Percentiles rank a stretch among this genome's conserved stretches.
phyloP scores from a whole-genome alignment of 2,888 invertebrate species.

The Lasioglossum zephyrum region DNA sequence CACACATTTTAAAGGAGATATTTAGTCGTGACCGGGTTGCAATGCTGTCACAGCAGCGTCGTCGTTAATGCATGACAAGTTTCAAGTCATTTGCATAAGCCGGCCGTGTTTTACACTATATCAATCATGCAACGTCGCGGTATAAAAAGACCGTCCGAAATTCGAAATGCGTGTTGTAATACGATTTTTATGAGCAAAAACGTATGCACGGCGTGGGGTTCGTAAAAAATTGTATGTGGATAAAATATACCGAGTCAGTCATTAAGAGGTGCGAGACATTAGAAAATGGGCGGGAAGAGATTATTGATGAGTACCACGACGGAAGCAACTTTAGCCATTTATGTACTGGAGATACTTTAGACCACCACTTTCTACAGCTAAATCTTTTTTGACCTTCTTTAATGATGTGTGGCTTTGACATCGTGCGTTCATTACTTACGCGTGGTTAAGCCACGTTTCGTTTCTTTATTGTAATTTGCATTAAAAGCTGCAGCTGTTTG shows the following conservation, averaged over 20 bases:
- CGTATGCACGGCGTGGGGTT: neutral
- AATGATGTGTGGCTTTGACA: neutral
- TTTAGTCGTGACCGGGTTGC: neutral
- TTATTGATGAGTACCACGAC: neutral
- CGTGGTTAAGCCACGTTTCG: neutral
- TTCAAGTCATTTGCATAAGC: constrained; percentile 4
- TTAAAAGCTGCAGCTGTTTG: neutral
- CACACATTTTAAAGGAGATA: neutral
- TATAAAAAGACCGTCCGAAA: neutral
- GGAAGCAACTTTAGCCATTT: constrained; percentile 5
- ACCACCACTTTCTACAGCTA: neutral
- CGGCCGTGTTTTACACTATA: neutral
- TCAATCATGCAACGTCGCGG: neutral
- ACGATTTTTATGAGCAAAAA: neutral
- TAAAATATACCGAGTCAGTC: neutral
- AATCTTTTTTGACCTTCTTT: neutral
- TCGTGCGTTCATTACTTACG: neutral
- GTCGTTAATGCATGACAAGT: neutral
- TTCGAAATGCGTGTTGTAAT: neutral
- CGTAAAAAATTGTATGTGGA: neutral
- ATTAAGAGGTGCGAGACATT: neutral
- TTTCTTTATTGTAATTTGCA: neutral
- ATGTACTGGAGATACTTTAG: neutral
- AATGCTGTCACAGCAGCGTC: neutral
- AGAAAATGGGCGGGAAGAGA: neutral